Evolutionary conservation across 2,113 vertebrate species (phyloP), one percentile per base, ranked within the genome.

Genomic region (Cyanocitta stelleri): DNA sequence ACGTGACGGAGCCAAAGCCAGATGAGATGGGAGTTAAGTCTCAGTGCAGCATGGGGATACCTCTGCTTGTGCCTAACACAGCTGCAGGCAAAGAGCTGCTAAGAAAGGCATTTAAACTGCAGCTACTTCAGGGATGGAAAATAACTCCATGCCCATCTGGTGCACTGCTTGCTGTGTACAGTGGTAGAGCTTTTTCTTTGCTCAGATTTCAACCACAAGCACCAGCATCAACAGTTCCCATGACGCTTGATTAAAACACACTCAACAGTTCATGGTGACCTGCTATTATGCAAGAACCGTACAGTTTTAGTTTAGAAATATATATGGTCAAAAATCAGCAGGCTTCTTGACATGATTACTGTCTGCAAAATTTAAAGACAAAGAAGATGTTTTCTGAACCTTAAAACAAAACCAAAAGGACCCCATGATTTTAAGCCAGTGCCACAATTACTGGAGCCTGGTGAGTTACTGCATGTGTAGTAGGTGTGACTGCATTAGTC

Each of bases 171-270:
- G 3, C 33, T 78, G 41, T 26, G 17, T 2, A 1, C 2, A 69
- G 30, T 30, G 24, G 16, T 29, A 41, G 41, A 16, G 20, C 46
- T 91, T 71, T 35, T 62, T 54, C 58, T 66, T 54, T 66, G n/a
- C 22, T 56, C 22, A 21, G 63, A 55, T 6, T 54, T 92, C 17
- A 58, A 15, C 54, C 37, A 20, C 17, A 26, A 84, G 11, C 13
- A 35, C n/a, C 48, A 81, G 29, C 29, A 71, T 69, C 58, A 58
- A 27, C 19, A 55, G 16, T 74, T 80, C 15, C 59, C 37, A 39
- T 0, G 0, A 52, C 23, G 9, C 22, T 54, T 35, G 30, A 43
- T 69, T 56, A 2, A 85, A 73, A 74, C 64, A 78, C 3, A 0
- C 14, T 46, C 27, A 64, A 7, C 10, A 51, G 33, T 51, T 84